Conservation (phyloP, 1,140 invertebrate genomes). For the Eciton burchellii region DNA sequence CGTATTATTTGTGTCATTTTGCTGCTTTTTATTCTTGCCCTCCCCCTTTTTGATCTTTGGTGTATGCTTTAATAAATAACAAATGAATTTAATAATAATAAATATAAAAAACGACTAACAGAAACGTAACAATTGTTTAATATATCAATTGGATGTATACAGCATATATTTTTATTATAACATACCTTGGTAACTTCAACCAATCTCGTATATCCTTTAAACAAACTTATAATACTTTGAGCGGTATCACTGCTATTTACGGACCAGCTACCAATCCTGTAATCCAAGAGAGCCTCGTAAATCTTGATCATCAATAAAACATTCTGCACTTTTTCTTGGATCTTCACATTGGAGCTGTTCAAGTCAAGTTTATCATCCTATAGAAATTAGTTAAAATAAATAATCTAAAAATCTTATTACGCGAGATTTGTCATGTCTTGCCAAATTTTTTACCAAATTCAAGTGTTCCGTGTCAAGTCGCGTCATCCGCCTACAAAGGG, state of each 20-base stretch:
- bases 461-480: slow-evolving; percentile 79
- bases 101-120: background rate
- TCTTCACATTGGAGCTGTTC: slow-evolving; percentile 71
- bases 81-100: background rate
- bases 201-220: slow-evolving; percentile 82
- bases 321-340: slow-evolving; percentile 83
- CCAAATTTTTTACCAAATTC: slow-evolving; percentile 78
- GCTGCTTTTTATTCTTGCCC: slow-evolving; percentile 80
- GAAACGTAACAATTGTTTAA: background rate
- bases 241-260: slow-evolving; percentile 75
- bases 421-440: slow-evolving; percentile 22
- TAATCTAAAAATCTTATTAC: slow-evolving; percentile 46
- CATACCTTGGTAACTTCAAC: slow-evolving; percentile 86
- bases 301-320: slow-evolving; percentile 84
- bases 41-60: slow-evolving; percentile 82
- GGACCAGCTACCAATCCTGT: slow-evolving; percentile 84
- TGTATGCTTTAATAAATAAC: background rate
- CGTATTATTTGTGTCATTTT: slow-evolving; percentile 78
- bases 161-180: background rate
- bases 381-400: slow-evolving; percentile 47
- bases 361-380: slow-evolving; percentile 82
- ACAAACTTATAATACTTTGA: slow-evolving; percentile 81
- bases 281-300: slow-evolving; percentile 85
- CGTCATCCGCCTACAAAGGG: slow-evolving; percentile 80
- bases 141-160: background rate